A percentile compares a stretch with the other conserved stretches of the same genome.
Evolutionary conservation across 2,113 vertebrate genomes (phyloP).

Genomic region (Silurus asotus): DNA sequence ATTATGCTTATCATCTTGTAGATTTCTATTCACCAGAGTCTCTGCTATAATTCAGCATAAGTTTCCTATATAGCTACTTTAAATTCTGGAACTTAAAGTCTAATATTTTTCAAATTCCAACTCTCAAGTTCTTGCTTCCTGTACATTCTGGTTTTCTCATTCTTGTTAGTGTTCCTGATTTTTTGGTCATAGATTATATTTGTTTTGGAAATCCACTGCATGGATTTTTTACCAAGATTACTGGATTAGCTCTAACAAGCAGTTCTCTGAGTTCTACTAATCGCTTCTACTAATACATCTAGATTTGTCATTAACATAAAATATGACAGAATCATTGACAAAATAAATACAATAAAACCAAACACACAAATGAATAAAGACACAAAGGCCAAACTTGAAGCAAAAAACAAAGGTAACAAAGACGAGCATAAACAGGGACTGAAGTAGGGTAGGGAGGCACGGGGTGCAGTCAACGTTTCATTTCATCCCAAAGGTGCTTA

Average conservation of each 20-base stretch:
- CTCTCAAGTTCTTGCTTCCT: not conserved
- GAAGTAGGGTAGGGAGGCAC: no score
- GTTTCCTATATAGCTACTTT: not conserved
- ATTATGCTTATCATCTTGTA: not conserved
- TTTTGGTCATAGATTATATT: not conserved
- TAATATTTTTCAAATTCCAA: not conserved
- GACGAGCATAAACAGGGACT: no score
- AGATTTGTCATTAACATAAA: not conserved
- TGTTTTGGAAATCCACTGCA: not conserved
- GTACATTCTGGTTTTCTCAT: not conserved
- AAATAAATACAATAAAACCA: no score
- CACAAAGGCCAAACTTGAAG: no score
- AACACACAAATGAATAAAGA: no score
- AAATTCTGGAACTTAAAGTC: not conserved
- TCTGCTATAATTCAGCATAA: not conserved
- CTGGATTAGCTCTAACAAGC: not conserved
- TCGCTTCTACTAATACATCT: no score
- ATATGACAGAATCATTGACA: no score
- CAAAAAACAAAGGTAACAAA: no score
- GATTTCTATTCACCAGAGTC: not conserved
- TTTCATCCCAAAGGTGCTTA: no score
- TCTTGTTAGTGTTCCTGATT: not conserved
- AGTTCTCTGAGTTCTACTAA: not conserved
- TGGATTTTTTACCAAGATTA: not conserved
- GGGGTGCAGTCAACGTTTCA: no score